Percentiles rank a stretch among this genome's conserved stretches.
Conservation (phyloP, 2,113 vertebrate genomes). For the Cyanocitta stelleri region DNA sequence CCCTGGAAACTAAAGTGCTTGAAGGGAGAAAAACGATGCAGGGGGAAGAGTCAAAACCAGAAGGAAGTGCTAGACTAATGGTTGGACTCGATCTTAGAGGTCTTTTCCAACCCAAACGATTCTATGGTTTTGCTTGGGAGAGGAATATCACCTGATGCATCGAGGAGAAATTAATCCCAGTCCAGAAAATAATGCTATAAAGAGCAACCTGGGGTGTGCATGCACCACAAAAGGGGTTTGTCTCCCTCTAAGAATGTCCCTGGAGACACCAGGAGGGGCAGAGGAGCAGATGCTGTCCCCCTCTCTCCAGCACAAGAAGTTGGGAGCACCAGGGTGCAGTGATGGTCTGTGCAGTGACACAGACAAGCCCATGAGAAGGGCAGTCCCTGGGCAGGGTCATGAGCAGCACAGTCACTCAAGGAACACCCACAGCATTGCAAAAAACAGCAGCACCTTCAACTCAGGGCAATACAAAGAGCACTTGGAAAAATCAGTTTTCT, state of each 20-base stretch:
- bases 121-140: neutral
- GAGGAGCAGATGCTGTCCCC: neutral
- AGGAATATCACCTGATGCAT: neutral
- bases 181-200: neutral
- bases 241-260: neutral
- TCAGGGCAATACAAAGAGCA: neutral
- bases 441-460: neutral
- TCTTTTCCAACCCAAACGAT: neutral
- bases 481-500: neutral
- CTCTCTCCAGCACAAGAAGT: neutral
- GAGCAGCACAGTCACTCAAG: neutral
- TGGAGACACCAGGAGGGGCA: neutral
- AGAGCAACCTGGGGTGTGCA: neutral
- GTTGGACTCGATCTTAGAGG: neutral
- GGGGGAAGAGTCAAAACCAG: neutral
- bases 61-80: neutral
- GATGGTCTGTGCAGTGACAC: accelerated
- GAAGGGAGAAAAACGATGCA: neutral
- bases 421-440: neutral
- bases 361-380: neutral
- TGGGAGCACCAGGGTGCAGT: neutral
- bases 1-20: neutral
- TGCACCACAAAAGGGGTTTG: neutral
- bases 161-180: neutral
- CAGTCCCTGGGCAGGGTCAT: neutral